Conservation (phyloP, 2,113 vertebrate genomes). For the Halichoerus grypus region DNA sequence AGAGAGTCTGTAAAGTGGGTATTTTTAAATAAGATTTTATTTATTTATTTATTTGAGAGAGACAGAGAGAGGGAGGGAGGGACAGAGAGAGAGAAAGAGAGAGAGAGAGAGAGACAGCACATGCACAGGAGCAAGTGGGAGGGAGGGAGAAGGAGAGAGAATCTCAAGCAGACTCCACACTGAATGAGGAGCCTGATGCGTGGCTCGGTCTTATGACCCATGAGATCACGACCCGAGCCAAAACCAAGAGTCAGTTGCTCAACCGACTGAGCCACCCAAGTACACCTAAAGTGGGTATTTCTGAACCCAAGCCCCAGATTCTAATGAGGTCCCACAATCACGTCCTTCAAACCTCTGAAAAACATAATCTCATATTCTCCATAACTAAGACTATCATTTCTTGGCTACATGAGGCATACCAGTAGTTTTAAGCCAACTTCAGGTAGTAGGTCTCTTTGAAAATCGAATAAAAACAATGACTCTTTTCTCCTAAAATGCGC, state of each 20-base stretch:
- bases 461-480: background rate
- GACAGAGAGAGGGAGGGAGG: background rate
- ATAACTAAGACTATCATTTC: slow-evolving; percentile 30
- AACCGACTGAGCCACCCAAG: background rate
- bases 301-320: slow-evolving; percentile 19
- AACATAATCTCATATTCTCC: slow-evolving; percentile 41
- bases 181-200: background rate
- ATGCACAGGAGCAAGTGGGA: background rate
- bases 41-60: background rate
- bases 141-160: background rate
- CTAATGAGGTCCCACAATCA: background rate
- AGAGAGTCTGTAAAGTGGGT: background rate
- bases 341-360: slow-evolving; percentile 30
- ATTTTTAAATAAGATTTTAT: slow-evolving; percentile 17
- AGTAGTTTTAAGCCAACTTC: slow-evolving; percentile 59
- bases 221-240: background rate
- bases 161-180: background rate
- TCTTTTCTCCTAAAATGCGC: background rate
- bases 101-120: background rate
- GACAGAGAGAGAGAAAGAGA: background rate
- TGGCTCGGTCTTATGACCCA: background rate
- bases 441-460: slow-evolving; percentile 20
- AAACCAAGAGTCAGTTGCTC: background rate
- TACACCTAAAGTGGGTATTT: background rate
- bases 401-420: slow-evolving; percentile 8